phyloP scores from a whole-genome alignment of 2,113 vertebrate species.

The Otus sunia region DNA sequence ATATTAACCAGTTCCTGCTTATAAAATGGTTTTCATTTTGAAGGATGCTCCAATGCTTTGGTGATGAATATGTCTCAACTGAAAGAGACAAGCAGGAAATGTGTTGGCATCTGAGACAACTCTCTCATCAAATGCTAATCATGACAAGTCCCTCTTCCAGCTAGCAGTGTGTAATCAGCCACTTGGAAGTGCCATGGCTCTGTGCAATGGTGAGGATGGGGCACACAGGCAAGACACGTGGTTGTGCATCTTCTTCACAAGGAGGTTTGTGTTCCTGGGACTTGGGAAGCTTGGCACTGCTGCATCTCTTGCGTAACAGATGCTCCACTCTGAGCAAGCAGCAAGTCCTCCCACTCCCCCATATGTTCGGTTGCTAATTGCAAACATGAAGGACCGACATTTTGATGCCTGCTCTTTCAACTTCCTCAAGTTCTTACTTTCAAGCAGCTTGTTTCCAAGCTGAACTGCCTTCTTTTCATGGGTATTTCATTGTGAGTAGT shows the following conservation, averaged over 20 bases:
- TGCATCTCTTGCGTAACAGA: neutral
- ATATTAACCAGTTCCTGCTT: neutral
- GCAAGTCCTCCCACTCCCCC: neutral
- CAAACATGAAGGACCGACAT: neutral
- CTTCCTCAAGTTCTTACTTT: neutral
- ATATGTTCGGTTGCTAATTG: neutral
- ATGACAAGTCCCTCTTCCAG: neutral
- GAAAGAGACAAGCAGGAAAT: neutral
- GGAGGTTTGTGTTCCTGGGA: neutral
- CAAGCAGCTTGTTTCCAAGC: neutral
- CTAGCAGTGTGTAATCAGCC: neutral
- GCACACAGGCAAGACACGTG: fast-evolving
- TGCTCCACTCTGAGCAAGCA: neutral
- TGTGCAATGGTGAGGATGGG: neutral
- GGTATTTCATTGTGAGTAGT: neutral
- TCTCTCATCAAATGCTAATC: neutral
- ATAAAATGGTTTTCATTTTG: neutral
- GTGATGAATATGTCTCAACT: neutral
- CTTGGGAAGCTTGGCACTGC: neutral
- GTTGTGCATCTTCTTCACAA: neutral
- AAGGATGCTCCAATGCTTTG: neutral
- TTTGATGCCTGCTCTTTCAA: neutral
- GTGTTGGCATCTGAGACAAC: neutral
- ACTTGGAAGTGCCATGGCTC: neutral
- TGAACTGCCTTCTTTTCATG: neutral